Conservation (phyloP, 2,888 invertebrate species). For the Folsomia manolachei region DNA sequence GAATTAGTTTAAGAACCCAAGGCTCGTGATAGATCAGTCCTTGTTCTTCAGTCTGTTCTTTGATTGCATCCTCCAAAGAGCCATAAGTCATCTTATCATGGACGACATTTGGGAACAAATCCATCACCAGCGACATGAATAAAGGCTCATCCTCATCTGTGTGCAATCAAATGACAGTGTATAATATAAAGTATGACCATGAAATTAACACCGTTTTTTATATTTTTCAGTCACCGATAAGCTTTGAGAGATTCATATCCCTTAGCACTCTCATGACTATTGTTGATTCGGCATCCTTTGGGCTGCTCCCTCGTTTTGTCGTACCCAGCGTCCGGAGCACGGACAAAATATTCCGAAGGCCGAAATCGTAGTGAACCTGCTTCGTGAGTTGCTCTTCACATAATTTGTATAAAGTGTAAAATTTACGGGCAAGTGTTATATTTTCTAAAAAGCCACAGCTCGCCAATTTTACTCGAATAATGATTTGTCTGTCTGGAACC, state of each 20-base stretch:
- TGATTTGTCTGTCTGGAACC: slow-evolving; percentile 91
- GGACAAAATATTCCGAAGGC: slow-evolving; percentile 89
- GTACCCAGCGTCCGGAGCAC: slow-evolving; percentile 90
- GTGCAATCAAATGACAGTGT: slow-evolving; percentile 57
- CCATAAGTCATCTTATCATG: slow-evolving; percentile 88
- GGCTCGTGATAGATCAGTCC: slow-evolving; percentile 88
- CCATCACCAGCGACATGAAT: slow-evolving; percentile 93
- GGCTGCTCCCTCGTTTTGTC: slow-evolving; percentile 79
- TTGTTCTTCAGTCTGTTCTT: slow-evolving; percentile 73
- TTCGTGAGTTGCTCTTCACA: slow-evolving; percentile 97
- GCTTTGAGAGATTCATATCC: slow-evolving; percentile 95
- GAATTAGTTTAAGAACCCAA: slow-evolving; percentile 91
- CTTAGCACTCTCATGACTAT: slow-evolving; percentile 94
- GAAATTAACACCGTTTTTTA: too few species aligned
- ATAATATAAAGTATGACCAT: slow-evolving; percentile 6
- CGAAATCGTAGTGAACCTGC: slow-evolving; percentile 97
- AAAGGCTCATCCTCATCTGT: slow-evolving; percentile 96
- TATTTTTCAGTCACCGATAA: slow-evolving; percentile 63
- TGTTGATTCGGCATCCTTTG: slow-evolving; percentile 86
- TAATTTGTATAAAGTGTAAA: slow-evolving; percentile 92
- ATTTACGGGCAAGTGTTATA: slow-evolving; percentile 89
- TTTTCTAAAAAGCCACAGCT: slow-evolving; percentile 95
- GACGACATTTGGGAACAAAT: slow-evolving; percentile 90
- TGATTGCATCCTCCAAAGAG: slow-evolving; percentile 83
- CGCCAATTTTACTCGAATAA: slow-evolving; percentile 91